These are phyloP conservation scores for Crambe crambe DNA, from an alignment of 37 sponge, comb jelly and placozoan species.

Conservation along the genomic window DNA sequence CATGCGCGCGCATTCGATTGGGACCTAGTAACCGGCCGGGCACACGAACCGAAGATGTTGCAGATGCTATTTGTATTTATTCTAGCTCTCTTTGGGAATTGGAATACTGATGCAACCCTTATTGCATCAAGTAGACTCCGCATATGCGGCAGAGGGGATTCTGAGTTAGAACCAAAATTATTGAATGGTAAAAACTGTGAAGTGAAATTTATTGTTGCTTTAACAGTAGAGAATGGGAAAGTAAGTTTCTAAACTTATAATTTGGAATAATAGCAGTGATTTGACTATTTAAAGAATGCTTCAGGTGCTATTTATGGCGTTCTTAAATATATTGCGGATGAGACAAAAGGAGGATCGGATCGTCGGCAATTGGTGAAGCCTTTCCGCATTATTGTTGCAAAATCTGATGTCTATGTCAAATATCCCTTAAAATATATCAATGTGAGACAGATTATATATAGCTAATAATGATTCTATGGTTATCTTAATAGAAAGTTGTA, in stretches of 20 bases:
- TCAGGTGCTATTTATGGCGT: conserved; percentile 62
- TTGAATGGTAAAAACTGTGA: conserved; percentile 53
- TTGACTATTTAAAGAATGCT: conserved; percentile 46
- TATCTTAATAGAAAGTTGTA: conserved; percentile 12
- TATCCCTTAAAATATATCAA: conserved; percentile 65
- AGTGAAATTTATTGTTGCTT: conserved; percentile 71
- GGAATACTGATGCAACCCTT: conserved; percentile 30
- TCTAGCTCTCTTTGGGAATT: not conserved
- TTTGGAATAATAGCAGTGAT: not conserved
- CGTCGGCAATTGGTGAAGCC: conserved; percentile 73
- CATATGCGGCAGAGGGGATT: conserved; percentile 31
- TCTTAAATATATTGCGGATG: conserved; percentile 50
- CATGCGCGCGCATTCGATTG: no score
- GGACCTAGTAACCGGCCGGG: no score
- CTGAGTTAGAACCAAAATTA: conserved; percentile 41
- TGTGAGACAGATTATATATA: conserved; percentile 25
- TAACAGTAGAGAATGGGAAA: conserved; percentile 74
- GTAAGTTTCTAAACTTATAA: conserved; percentile 25
- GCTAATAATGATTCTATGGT: not conserved
- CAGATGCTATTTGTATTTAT: not conserved
- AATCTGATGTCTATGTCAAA: conserved; percentile 58
- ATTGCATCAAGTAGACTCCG: conserved; percentile 76
- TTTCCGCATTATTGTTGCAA: conserved; percentile 74
- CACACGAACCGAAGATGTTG: no score
- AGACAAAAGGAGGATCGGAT: not conserved